A percentile compares a stretch with the other conserved stretches of the same genome.
Evolutionary conservation across 2,113 vertebrate genomes (phyloP).

Genomic region (Lichenostomus cassidix): DNA sequence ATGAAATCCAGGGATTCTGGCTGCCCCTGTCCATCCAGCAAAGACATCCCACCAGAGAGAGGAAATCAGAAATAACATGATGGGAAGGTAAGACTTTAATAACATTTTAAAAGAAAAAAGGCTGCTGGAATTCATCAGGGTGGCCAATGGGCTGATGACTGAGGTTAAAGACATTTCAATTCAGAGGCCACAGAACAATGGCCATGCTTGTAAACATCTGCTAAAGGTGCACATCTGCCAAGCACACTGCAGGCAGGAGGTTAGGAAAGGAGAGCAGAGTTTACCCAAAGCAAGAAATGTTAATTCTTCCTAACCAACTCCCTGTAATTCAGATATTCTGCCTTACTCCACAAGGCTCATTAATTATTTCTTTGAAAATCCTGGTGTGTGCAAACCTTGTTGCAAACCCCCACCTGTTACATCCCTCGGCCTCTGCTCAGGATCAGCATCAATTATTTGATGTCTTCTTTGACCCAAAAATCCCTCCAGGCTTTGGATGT

Average conservation of each 20-base stretch:
- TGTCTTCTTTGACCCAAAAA: not conserved
- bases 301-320: not conserved
- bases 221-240: not conserved
- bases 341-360: not conserved
- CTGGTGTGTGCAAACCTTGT: fast-evolving
- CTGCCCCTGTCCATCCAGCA: not conserved
- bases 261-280: not conserved
- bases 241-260: fast-evolving
- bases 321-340: not conserved
- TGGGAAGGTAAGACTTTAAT: not conserved
- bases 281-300: not conserved
- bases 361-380: not conserved
- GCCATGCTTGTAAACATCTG: not conserved
- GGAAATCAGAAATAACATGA: not conserved
- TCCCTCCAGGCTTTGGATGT: not conserved
- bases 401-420: not conserved
- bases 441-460: not conserved
- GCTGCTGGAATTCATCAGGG: not conserved
- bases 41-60: not conserved
- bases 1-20: not conserved
- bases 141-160: not conserved
- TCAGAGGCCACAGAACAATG: not conserved
- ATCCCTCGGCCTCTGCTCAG: not conserved
- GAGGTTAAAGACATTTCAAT: not conserved
- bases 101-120: fast-evolving